Conservation (phyloP, 92 coral and sea anemone species). For the Umimayanthus kanabou region DNA sequence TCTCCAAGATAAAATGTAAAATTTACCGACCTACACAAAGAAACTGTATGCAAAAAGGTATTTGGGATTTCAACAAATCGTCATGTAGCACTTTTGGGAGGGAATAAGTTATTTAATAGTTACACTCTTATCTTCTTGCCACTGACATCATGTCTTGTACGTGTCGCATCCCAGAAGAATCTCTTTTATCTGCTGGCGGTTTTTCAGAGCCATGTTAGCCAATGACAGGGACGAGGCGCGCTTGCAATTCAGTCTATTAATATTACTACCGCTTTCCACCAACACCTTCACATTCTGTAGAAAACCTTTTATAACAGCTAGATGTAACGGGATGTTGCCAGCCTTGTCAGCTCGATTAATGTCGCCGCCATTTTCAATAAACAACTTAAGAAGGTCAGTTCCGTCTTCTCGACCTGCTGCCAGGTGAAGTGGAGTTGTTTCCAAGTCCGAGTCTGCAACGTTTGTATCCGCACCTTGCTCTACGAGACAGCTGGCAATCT, state of each 20-base stretch:
- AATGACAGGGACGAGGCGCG: not conserved
- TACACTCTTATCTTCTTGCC: not conserved
- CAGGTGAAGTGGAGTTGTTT: constrained; percentile 14
- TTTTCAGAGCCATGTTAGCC: constrained; percentile 19
- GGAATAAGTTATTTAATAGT: no score
- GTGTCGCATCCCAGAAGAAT: not conserved
- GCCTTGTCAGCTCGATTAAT: not conserved
- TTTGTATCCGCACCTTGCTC: constrained; percentile 28
- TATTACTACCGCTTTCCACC: constrained; percentile 21
- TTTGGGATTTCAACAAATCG: no score
- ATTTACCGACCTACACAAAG: no score
- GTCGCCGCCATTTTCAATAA: constrained; percentile 13
- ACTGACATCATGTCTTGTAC: not conserved
- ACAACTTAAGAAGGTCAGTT: constrained; percentile 11
- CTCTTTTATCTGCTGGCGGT: constrained; percentile 29
- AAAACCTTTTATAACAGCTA: constrained; percentile 18
- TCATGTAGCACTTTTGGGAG: no score
- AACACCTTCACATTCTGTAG: constrained; percentile 21
- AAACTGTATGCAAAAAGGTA: no score
- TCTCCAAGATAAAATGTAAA: no score
- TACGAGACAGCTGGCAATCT: constrained; percentile 18
- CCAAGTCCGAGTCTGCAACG: not conserved
- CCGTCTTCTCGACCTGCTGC: constrained; percentile 31
- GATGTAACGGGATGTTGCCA: constrained; percentile 19
- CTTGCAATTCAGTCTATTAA: not conserved